Base-by-base conservation (phyloP, 2,797 vertebrate species). In the Sphenopsis melanotis region DNA sequence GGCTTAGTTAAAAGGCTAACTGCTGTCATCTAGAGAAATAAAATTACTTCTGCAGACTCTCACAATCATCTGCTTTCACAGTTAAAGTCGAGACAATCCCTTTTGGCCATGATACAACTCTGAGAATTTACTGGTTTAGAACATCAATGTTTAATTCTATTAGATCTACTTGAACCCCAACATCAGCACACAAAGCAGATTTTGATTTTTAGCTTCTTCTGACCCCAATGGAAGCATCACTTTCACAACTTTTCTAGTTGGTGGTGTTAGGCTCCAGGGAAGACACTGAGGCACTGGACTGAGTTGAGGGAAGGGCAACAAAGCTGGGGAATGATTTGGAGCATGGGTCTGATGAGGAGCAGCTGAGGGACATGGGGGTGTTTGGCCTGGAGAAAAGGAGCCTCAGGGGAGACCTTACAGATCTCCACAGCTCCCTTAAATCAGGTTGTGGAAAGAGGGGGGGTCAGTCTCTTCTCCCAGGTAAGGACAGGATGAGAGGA, bases 371-470 rank as follows among this genome's bases (percentile, higher is more conserved):
- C 18, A 21, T 20, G 16, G 11, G 30, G 9, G 2, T 49, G n/a
- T 52, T 34, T 26, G 32, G 30, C 9, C 52, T 36, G 26, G 15
- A 47, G 30, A 21, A 78, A 47, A 78, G 15, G 29, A 78, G 6
- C 7, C 30, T 71, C 52, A 27, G 30, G 12, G 12, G 21, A 6
- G 22, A 41, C 26, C 26, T 59, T 6, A 9, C 2, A 46, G 53
- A 18, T 21, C 15, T 39, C 21, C 39, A 46, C 5, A 68, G 36
- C 15, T 16, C 13, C 34, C 26, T 24, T 15, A 53, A 32, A 53
- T 5, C 26, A 78, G 14, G 1, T 0, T 29, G 11, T 15, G 24
- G 8, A 24, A 55, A 70, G 27, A 30, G 13, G 10, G 7, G 15
- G 11, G 17, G 3, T 29, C 49, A 57, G 39, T 29, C 30, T 65